phyloP scores from a whole-genome alignment of 1,140 invertebrate genomes.

The Drosophila kepulauana region DNA sequence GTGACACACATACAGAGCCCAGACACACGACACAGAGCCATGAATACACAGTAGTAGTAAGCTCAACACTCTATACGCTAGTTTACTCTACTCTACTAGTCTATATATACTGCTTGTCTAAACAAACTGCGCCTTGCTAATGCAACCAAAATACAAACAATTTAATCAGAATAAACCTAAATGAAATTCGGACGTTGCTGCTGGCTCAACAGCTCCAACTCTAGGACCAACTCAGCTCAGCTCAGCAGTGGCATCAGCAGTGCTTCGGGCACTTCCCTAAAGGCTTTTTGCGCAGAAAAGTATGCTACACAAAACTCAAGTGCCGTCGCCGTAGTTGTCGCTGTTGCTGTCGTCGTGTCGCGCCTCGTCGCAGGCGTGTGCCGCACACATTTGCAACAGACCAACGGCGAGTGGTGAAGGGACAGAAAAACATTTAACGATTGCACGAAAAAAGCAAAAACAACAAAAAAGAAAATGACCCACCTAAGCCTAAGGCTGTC shows the following conservation, averaged over 20 bases:
- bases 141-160: slow-evolving; percentile 81
- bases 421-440: slow-evolving; percentile 74
- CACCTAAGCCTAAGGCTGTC: background rate
- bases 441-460: slow-evolving; percentile 42
- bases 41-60: slow-evolving; percentile 4
- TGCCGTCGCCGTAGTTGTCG: slow-evolving; percentile 47
- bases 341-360: no score
- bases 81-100: slow-evolving; percentile 4
- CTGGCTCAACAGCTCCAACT: slow-evolving; percentile 29
- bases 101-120: slow-evolving; percentile 23
- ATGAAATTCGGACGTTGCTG: slow-evolving; percentile 69
- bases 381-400: slow-evolving; percentile 53
- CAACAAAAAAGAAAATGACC: slow-evolving; percentile 31
- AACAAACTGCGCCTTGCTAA: slow-evolving; percentile 62
- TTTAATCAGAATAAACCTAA: slow-evolving; percentile 82
- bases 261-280: slow-evolving; percentile 41
- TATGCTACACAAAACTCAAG: slow-evolving; percentile 74
- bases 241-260: slow-evolving; percentile 34
- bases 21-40: slow-evolving; percentile 44
- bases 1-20: slow-evolving; percentile 38
- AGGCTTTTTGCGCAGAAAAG: slow-evolving; percentile 76
- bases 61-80: no score
- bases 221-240: background rate
- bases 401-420: slow-evolving; percentile 34
- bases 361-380: slow-evolving; percentile 51